phyloP scores from a whole-genome alignment of 2,888 invertebrate genomes.

The Buathra laborator region DNA sequence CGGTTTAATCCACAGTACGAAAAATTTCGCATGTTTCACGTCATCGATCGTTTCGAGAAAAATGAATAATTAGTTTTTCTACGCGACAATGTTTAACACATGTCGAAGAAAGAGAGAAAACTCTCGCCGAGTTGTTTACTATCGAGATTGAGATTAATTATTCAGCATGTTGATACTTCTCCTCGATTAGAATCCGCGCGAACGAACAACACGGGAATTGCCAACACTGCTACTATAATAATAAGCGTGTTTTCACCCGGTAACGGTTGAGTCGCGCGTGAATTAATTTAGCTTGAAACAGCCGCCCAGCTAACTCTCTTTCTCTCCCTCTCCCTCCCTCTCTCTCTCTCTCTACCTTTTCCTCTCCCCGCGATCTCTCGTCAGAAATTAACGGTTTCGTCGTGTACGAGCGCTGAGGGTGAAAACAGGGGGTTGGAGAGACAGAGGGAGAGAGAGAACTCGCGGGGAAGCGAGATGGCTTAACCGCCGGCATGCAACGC shows the following conservation, averaged over 20 bases:
- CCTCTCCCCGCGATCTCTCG: conserved; percentile 2
- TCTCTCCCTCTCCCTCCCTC: background rate
- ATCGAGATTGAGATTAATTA: conserved; percentile 15
- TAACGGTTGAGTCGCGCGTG: conserved; percentile 21
- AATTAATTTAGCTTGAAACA: conserved; percentile 12
- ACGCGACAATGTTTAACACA: background rate
- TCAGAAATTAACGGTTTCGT: conserved; percentile 26
- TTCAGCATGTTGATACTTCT: background rate
- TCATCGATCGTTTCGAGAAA: conserved; percentile 56
- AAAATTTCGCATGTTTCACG: background rate
- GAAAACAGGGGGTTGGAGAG: background rate
- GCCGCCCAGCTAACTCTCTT: background rate
- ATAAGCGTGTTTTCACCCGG: conserved; percentile 1
- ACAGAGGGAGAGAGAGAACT: background rate
- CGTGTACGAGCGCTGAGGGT: background rate
- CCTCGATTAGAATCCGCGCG: background rate
- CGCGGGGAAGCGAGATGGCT: background rate
- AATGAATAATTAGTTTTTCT: conserved; percentile 27
- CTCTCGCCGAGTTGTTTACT: background rate
- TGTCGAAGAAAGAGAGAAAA: background rate
- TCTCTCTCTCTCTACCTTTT: background rate
- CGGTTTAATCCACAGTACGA: background rate
- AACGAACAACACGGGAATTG: conserved; percentile 11
- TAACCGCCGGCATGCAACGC: conserved; percentile 10
- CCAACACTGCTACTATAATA: too few species aligned